Evolutionary conservation across 1,140 invertebrate species (phyloP), one percentile per base, ranked within the genome.

Genomic region (Globodera ellingtonae): DNA sequence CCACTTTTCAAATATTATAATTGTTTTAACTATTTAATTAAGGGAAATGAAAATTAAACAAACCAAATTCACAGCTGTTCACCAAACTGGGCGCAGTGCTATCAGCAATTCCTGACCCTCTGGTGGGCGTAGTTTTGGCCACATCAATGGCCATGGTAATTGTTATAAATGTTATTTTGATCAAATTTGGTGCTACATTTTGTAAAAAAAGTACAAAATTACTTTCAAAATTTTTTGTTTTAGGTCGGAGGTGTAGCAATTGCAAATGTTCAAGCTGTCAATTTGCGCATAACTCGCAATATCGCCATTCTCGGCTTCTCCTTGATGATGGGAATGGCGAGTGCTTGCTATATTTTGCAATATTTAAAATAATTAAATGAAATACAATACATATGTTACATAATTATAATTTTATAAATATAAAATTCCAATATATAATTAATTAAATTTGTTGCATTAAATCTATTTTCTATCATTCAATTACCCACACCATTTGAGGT

Each of bases 261-360:
- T 15, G 79, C 87, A 15, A 88, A 88, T 77, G 81, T 83, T 5
- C 81, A 84, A 72, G 48, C 78, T 86, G 90, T 91, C 8, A 88
- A 91, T 75, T 81, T 91, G 65, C 82, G 85, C 4, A 89, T 88
- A 9, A 87, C 89, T 1, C 73, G 90, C 47, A 91, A 91, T 80
- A 85, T 90, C 75, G 87, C 84, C 62, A 91, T 91, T 78, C 87
- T 91, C 48, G 90, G 90, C 21, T 89, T 89, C 10, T 89, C 90
- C 0, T 72, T 91, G n/a, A 85, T 91, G 76, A 83, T 90, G 50
- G 90, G 90, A 4, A 76, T 91, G 15, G 77, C 18, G 10, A 59
- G 56, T 59, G 35, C 35, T 35, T 35, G 35, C 35, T 35, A 35
- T 35, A 35, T 35, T 35, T 35, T 35, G n/a, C n/a, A 35, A 35